Evolutionary conservation across 2,888 invertebrate genomes (phyloP).

Genomic region (Stegana nigrithorax): DNA sequence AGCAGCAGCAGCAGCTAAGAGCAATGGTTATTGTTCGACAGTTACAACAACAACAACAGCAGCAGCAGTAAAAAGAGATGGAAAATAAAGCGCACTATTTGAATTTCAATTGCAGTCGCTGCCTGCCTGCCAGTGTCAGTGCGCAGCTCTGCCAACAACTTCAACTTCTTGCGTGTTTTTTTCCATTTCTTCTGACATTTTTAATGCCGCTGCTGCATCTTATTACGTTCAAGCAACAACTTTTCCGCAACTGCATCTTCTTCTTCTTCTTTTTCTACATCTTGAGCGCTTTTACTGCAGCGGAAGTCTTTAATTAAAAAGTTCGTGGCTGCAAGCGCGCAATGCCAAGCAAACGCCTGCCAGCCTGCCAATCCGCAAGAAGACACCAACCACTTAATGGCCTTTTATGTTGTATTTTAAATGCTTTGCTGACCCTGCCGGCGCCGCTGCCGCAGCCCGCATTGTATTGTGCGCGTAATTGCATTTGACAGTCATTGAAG

Average conservation of each 20-base stretch:
- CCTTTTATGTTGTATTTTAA: background rate
- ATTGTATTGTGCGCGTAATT: background rate
- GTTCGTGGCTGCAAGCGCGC: background rate
- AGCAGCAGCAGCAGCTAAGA: background rate
- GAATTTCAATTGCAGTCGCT: background rate
- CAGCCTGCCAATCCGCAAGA: background rate
- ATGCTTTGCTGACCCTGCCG: background rate
- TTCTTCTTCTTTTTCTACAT: background rate
- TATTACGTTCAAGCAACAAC: background rate
- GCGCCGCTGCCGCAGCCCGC: background rate
- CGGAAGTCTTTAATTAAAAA: constrained; percentile 59
- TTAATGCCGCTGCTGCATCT: background rate
- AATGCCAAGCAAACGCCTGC: background rate
- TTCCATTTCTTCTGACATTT: background rate
- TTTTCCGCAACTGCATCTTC: background rate
- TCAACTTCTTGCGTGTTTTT: background rate
- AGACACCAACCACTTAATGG: background rate
- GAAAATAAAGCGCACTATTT: background rate
- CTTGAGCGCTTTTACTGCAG: constrained; percentile 15
- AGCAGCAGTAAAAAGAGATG: background rate
- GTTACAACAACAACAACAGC: background rate
- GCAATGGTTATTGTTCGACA: too few relatives aligned
- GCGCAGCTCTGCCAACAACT: background rate
- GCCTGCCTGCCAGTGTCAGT: background rate
- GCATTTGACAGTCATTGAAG: background rate